A percentile compares a stretch with the other conserved stretches of the same genome.
Conservation (phyloP, 2,888 invertebrate species). For the Podabrus alpinus region DNA sequence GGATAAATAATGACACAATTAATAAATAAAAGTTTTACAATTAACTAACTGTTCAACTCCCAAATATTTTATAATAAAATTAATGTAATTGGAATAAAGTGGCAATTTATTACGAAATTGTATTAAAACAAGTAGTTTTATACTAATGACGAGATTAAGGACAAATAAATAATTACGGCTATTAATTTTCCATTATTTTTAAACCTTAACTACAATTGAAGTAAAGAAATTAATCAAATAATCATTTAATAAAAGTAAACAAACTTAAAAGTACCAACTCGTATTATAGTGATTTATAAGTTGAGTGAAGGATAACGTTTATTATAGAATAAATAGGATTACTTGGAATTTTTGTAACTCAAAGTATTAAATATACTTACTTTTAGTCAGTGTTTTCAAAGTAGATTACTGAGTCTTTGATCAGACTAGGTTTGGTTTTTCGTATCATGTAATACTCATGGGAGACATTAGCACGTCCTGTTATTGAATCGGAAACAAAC, state of each 20-base stretch:
- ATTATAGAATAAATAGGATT: conserved; percentile 16
- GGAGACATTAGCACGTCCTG: conserved; percentile 45
- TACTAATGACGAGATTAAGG: neutral
- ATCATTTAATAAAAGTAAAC: neutral
- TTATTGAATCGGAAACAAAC: conserved; percentile 43
- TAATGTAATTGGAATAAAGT: neutral
- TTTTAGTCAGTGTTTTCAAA: conserved; percentile 27
- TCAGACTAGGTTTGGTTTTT: conserved; percentile 33
- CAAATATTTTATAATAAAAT: neutral
- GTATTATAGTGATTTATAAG: neutral
- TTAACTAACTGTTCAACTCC: neutral
- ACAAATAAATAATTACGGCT: neutral
- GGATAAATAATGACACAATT: neutral
- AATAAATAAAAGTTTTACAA: neutral
- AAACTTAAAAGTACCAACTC: neutral
- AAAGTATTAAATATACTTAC: conserved; percentile 23
- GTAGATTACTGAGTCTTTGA: conserved; percentile 42
- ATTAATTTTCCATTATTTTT: neutral
- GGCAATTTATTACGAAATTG: neutral
- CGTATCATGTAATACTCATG: conserved; percentile 41
- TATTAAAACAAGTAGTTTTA: neutral
- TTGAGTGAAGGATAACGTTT: neutral
- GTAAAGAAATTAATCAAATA: neutral
- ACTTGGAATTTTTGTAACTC: conserved; percentile 21
- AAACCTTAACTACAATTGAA: neutral